Base-by-base conservation (phyloP, 2,797 vertebrate species). In the Arnoldichthys spilopterus region DNA sequence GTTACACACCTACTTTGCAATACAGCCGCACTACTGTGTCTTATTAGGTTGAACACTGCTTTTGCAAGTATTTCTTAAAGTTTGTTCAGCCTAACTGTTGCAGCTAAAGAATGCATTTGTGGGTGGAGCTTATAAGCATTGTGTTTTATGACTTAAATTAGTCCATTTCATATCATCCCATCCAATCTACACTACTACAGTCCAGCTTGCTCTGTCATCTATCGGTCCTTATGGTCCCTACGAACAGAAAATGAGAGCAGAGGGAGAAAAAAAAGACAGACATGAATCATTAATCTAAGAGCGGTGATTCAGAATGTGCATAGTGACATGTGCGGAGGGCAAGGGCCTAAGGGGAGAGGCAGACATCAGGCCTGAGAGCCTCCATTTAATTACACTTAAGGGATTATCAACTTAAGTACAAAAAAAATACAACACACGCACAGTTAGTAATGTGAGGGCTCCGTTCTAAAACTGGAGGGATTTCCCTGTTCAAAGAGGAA, bases 361-460 rank as follows among this genome's bases (percentile, higher is more conserved):
- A 64, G 49, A 62, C 40, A 76, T 82, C 78, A 59, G 72, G 30
- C 63, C 71, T 32, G 59, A 78, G 74, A 71, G 61, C 66, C 66
- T 76, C 73, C 67, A 85, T 84, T 82, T 83, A 84, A 81, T 82
- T 59, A 12, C 15, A 79, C 79, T 82, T 74, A 73, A 76, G 68
- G 77, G 78, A 88, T 85, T 76, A 85, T 58, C 43, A 73, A 75
- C 64, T 71, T 3, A 16, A 81, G 43, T 59, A 18, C 1, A 28
- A 71, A 66, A 69, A 61, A 45, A 53, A 49, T 20, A 28, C 18
- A 37, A 64, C 18, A 30, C 26, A 68, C 2, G 6, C 16, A 32
- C 24, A 69, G n/a, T n/a, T 66, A 67, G 51, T 45, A n/a, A 63
- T 51, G n/a, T 59, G 54, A 83, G 56, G 34, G 71, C 72, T 74